These are phyloP conservation scores for Caenorhabditis imperialis DNA, from an alignment of 2,888 invertebrate species.

Conservation along the genomic window DNA sequence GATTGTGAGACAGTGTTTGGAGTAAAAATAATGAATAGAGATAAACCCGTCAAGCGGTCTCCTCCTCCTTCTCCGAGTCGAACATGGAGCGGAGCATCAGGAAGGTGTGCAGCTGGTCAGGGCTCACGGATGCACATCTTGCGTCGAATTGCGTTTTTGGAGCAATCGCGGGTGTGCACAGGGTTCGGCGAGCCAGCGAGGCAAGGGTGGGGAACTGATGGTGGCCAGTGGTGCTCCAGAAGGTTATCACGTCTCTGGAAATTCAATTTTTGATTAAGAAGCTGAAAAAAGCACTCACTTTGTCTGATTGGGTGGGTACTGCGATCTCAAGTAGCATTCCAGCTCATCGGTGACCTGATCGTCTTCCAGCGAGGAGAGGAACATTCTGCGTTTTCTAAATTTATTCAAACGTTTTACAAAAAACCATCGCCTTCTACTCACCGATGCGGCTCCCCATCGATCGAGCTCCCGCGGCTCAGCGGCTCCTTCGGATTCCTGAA, in stretches of 20 bases:
- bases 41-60: conserved; percentile 2
- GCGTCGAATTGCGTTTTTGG: conserved; percentile 53
- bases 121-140: conserved; percentile 53
- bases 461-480: conserved; percentile 59
- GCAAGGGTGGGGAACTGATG: conserved; percentile 68
- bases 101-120: conserved; percentile 62
- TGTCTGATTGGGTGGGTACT: conserved; percentile 55
- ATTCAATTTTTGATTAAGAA: neutral
- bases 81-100: conserved; percentile 64
- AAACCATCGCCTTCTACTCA: neutral
- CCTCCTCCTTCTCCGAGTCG: conserved; percentile 57
- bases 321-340: conserved; percentile 64
- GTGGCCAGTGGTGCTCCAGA: conserved; percentile 71
- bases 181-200: conserved; percentile 65
- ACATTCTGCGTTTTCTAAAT: conserved; percentile 69
- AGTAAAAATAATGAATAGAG: neutral
- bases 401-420: neutral
- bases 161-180: conserved; percentile 60
- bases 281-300: conserved; percentile 42
- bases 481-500: conserved; percentile 58
- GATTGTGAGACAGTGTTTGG: neutral
- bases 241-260: conserved; percentile 70
- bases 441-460: conserved; percentile 61
- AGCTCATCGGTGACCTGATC: conserved; percentile 71
- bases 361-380: conserved; percentile 71